Evolutionary conservation across 1,140 invertebrate species (phyloP).

Genomic region (Caenorhabditis tropicalis): DNA sequence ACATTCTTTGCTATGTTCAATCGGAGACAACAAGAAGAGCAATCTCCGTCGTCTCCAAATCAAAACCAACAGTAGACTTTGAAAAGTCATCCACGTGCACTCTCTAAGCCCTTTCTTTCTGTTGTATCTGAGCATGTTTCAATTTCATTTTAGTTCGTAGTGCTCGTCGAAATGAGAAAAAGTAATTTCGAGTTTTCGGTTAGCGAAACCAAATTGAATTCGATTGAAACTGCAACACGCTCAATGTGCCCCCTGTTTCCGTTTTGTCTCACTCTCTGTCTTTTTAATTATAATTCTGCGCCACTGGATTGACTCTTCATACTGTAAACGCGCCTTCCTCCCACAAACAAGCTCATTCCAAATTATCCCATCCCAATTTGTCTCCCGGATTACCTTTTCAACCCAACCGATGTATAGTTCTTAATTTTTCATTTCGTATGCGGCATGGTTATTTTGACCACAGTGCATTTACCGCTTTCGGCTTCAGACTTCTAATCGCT

Average conservation of each 20-base stretch:
- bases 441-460: background rate
- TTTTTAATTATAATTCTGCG: conserved; percentile 1
- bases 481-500: conserved; percentile 42
- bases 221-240: conserved; percentile 15
- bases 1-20: background rate
- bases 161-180: background rate
- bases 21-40: background rate
- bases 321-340: too few species aligned
- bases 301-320: background rate
- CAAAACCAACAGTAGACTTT: background rate
- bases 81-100: background rate
- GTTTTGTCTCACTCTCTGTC: background rate
- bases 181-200: background rate
- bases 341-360: background rate
- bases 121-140: conserved; percentile 10
- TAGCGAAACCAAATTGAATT: background rate
- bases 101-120: background rate
- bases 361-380: conserved; percentile 7
- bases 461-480: conserved; percentile 25
- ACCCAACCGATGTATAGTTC: conserved; percentile 13
- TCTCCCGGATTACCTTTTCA: background rate
- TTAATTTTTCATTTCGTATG: background rate
- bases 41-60: background rate
- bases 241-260: too few species aligned
- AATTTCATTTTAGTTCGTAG: background rate